Base-by-base conservation (phyloP, 2,888 invertebrate species). In the Eupsilia transversa region DNA sequence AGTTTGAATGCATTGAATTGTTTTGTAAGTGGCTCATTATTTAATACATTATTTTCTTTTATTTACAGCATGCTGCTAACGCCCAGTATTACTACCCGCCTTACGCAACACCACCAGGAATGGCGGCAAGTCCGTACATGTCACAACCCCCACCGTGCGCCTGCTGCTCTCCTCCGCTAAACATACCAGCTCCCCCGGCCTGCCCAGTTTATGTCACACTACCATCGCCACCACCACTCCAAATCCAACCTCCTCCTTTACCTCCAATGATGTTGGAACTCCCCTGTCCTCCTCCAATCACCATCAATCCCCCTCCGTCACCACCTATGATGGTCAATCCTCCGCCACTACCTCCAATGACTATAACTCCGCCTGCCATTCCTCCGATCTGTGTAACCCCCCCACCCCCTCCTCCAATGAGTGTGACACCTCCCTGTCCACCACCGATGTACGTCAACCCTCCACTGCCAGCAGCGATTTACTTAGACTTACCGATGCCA, bases 321-420 rank as follows among this genome's bases (percentile, higher is more conserved):
- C 91, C 93, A 0, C 94, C 94, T 1, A 74, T 94, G 69, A 80
- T 90, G 69, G 85, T 94, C 1, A 89, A 88, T 35, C 93, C 92
- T 43, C 94, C 94, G 1, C 87, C 92, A 0, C 79, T 91, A 10
- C 95, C 89, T 60, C 94, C 94, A 1, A 85, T 95, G 65, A 93
- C 91, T 38, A 85, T 95, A 7, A 89, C 90, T 3, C 94, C 93
- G 0, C 93, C 93, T 1, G 87, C 89, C 0, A 82, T 89, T 6
- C 94, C 95, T 12, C 94, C 95, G 0, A 88, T 95, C 20, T 93
- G 92, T 67, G 90, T 94, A 0, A 92, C 89, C 35, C 94, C 93
- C n/a, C 95, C 95, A 1, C 91, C 92, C 2, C 80, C 90, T 14
- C 93, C 94, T 2, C 94, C 94, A 0, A 90, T 94, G 88, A 90